Percentiles rank a stretch among this genome's conserved stretches.
These are phyloP conservation scores for Periphyllus acericola DNA, from an alignment of 2,888 invertebrate genomes.

Conservation along the genomic window DNA sequence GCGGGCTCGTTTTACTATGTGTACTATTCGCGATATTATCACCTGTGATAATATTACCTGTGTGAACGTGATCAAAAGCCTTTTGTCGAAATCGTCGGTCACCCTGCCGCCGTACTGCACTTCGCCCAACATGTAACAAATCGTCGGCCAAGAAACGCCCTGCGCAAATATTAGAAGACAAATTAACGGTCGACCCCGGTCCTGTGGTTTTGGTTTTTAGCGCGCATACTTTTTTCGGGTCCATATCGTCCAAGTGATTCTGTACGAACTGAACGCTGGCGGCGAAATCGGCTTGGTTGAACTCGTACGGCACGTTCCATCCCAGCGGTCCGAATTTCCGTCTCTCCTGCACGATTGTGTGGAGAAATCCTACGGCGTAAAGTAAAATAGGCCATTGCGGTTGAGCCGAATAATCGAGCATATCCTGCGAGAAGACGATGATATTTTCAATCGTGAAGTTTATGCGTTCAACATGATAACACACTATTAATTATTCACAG, in stretches of 20 bases:
- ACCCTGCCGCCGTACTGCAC: conserved; percentile 88
- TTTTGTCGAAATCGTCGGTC: conserved; percentile 96
- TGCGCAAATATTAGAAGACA: conserved; percentile 64
- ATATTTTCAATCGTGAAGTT: too few relatives aligned
- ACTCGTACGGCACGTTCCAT: conserved; percentile 97
- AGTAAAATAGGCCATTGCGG: conserved; percentile 93
- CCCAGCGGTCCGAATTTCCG: conserved; percentile 96
- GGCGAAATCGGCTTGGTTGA: conserved; percentile 95
- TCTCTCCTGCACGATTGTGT: conserved; percentile 94
- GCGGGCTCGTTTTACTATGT: not conserved
- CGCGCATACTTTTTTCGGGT: conserved; percentile 80
- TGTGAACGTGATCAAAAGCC: conserved; percentile 90
- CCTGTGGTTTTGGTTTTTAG: not conserved
- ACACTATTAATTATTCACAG: too few relatives aligned
- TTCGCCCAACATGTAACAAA: conserved; percentile 97
- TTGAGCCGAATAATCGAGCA: conserved; percentile 89
- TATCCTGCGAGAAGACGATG: conserved; percentile 73
- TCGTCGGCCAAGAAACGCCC: conserved; percentile 96
- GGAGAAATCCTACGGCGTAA: conserved; percentile 93
- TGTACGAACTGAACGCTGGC: conserved; percentile 96
- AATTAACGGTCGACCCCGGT: not conserved
- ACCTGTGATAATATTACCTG: conserved; percentile 68
- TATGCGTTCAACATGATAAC: too few relatives aligned
- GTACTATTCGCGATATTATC: not conserved
- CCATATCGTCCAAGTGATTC: conserved; percentile 96